Percentiles rank a stretch among this genome's conserved stretches.
Evolutionary conservation across 2,888 invertebrate species (phyloP).

Genomic region (Meta bourneti): DNA sequence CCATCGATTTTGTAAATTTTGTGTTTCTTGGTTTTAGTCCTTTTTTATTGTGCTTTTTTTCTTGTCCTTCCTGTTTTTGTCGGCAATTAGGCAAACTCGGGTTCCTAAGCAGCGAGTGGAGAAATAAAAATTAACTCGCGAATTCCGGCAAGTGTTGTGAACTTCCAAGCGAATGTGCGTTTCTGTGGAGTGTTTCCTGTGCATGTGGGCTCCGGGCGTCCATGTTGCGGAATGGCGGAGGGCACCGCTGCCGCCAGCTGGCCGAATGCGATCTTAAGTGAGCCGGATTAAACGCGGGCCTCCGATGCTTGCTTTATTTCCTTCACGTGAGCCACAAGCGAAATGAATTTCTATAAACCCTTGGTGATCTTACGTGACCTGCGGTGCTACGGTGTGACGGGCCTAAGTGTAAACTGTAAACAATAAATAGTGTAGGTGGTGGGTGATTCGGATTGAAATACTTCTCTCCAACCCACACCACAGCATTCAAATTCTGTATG

Average conservation of each 20-base stretch:
- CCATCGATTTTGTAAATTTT: conserved; percentile 67
- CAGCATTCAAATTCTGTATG: conserved; percentile 51
- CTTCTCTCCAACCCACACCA: conserved; percentile 32
- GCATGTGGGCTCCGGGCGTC: conserved; percentile 73
- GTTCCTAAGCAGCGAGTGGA: conserved; percentile 10
- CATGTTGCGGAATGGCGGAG: conserved; percentile 74
- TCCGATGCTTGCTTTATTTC: conserved; percentile 14
- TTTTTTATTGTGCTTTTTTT: conserved; percentile 32
- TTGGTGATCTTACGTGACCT: conserved; percentile 18
- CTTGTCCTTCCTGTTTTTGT: conserved; percentile 33
- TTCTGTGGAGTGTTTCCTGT: conserved; percentile 57
- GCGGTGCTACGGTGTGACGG: conserved; percentile 54
- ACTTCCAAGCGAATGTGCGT: conserved; percentile 52
- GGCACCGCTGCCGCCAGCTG: conserved; percentile 55
- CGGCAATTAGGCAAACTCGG: conserved; percentile 49
- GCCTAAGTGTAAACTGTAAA: conserved; percentile 55
- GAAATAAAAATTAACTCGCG: conserved; percentile 30
- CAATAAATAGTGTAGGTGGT: conserved; percentile 39
- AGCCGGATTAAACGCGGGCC: conserved; percentile 60
- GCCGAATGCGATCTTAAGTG: conserved; percentile 54
- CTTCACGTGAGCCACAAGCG: conserved; percentile 24
- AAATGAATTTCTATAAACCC: conserved; percentile 58
- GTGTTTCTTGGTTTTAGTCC: conserved; percentile 68
- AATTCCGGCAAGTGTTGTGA: conserved; percentile 29
- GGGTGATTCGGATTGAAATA: conserved; percentile 44